Conservation (phyloP, 2,797 vertebrate genomes). For the Scolopax bukidnonensis region DNA sequence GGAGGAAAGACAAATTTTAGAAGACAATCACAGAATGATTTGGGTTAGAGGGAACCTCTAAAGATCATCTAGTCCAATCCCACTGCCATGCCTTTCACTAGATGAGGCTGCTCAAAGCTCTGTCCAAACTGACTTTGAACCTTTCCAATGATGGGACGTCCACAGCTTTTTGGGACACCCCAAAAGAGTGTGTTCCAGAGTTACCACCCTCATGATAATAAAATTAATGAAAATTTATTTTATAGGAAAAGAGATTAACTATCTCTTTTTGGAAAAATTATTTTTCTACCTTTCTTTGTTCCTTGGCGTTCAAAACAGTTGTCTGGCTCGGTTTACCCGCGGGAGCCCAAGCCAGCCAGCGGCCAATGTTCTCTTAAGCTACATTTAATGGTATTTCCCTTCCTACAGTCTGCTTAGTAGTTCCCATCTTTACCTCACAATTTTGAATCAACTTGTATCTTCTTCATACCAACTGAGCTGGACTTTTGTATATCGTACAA, state of each 20-base stretch:
- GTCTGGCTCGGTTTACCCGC: neutral
- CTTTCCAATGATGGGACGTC: neutral
- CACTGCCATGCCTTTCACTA: neutral
- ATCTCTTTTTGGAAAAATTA: neutral
- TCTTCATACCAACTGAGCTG: neutral
- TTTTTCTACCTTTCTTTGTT: neutral
- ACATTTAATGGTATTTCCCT: neutral
- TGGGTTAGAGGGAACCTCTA: neutral
- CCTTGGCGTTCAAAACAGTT: neutral
- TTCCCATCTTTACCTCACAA: neutral
- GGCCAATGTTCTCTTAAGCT: neutral
- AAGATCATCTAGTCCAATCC: neutral
- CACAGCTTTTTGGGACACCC: neutral
- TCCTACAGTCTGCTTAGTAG: neutral
- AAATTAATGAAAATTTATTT: neutral
- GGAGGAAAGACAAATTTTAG: neutral
- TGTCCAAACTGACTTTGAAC: rapidly evolving
- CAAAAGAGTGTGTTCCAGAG: neutral
- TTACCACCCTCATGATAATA: neutral
- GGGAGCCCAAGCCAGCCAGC: neutral
- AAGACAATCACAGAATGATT: neutral
- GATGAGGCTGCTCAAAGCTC: neutral
- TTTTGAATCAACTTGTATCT: neutral
- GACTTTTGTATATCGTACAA: neutral
- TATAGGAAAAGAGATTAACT: neutral